Evolutionary conservation across 2,888 invertebrate genomes (phyloP).

Genomic region (Apamea epomidion): DNA sequence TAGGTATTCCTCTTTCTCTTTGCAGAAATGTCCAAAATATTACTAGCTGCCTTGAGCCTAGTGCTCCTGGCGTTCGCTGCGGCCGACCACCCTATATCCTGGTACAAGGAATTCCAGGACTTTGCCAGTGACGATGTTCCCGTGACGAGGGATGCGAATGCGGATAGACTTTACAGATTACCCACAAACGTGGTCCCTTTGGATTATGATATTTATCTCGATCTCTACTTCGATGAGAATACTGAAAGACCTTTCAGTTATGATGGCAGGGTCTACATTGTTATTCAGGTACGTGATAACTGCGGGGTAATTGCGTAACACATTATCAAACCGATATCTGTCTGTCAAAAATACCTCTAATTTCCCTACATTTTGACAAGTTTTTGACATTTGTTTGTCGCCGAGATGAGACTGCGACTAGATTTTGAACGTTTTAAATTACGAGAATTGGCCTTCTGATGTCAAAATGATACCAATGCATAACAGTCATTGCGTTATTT

Average conservation of each 20-base stretch:
- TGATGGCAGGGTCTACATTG: conserved; percentile 80
- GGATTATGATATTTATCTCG: conserved; percentile 83
- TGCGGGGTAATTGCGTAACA: too few relatives aligned
- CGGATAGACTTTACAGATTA: conserved; percentile 77
- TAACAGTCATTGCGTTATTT: too few relatives aligned
- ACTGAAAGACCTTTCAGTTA: conserved; percentile 81
- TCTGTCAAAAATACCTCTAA: too few relatives aligned
- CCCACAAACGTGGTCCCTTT: conserved; percentile 82
- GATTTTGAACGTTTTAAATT: too few relatives aligned
- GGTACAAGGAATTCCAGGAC: conserved; percentile 79
- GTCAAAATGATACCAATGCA: too few relatives aligned
- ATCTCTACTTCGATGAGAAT: conserved; percentile 82
- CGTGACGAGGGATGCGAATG: conserved; percentile 69
- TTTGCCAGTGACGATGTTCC: conserved; percentile 51
- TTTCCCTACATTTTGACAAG: too few relatives aligned
- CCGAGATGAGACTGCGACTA: too few relatives aligned
- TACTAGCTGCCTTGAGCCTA: conserved; percentile 66
- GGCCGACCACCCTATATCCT: conserved; percentile 77
- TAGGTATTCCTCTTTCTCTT: conserved; percentile 29
- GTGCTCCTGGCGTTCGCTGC: conserved; percentile 70
- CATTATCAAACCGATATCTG: too few relatives aligned
- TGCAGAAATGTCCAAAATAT: conserved; percentile 76
- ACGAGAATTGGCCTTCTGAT: too few relatives aligned
- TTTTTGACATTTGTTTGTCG: too few relatives aligned
- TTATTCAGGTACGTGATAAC: conserved; percentile 77